These are phyloP conservation scores for Struthidea cinerea DNA, from an alignment of 2,113 vertebrate species.

Conservation along the genomic window DNA sequence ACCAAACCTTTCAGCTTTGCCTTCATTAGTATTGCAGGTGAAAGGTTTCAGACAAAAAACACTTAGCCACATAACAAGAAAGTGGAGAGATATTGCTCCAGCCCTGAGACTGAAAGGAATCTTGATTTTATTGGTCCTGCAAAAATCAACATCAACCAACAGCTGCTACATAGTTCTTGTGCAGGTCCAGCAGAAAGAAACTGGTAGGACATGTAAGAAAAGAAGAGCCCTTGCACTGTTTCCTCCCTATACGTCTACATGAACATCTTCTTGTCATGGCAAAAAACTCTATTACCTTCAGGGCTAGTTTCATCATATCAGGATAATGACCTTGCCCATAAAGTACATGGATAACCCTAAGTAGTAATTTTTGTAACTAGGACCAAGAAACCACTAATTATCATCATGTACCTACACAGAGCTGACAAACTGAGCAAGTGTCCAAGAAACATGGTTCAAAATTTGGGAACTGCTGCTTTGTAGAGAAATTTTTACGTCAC, in stretches of 20 bases:
- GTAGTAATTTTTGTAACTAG: neutral
- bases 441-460: neutral
- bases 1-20: neutral
- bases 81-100: neutral
- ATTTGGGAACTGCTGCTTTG: neutral
- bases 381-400: neutral
- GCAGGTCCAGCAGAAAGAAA: neutral
- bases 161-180: neutral
- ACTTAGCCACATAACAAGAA: neutral
- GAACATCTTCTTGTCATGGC: neutral
- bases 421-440: neutral
- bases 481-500: neutral
- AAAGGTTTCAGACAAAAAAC: neutral
- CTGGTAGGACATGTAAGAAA: neutral
- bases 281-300: neutral
- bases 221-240: neutral
- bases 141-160: neutral
- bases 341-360: neutral
- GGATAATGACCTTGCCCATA: neutral
- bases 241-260: rapidly evolving
- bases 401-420: neutral
- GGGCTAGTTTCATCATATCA: neutral
- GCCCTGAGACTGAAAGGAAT: neutral
- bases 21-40: neutral
- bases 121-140: neutral